Evolutionary conservation across 2,113 vertebrate genomes (phyloP).

Genomic region (Hassar affinis): DNA sequence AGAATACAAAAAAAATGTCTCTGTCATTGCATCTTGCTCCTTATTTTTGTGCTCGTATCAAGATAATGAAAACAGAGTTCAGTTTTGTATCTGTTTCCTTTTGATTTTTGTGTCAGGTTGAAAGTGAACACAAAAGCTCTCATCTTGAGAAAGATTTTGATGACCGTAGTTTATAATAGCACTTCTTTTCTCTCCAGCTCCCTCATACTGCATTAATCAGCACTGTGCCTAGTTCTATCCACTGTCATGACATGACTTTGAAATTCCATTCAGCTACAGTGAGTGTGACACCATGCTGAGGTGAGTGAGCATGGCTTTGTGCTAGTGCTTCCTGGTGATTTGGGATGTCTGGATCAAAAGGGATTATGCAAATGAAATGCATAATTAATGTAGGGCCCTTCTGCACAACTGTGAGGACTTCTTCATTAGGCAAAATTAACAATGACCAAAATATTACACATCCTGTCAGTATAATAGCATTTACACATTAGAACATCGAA

Average conservation of each 20-base stretch:
- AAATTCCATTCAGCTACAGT: conserved; percentile 21
- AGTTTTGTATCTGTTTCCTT: not conserved
- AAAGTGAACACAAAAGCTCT: not conserved
- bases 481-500: not conserved
- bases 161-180: not conserved
- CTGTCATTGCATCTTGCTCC: too few relatives aligned
- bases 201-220: conserved; percentile 14
- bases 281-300: conserved; percentile 31
- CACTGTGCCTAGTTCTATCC: not conserved
- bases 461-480: not conserved
- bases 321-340: conserved; percentile 10
- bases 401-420: conserved; percentile 25
- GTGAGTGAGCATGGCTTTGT: conserved; percentile 21
- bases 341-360: conserved; percentile 39
- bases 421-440: conserved; percentile 9
- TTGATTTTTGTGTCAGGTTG: not conserved
- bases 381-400: conserved; percentile 39
- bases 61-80: not conserved
- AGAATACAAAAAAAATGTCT: not conserved
- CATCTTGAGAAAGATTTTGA: not conserved
- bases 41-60: not conserved
- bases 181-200: not conserved
- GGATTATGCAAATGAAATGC: conserved; percentile 47
- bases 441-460: conserved; percentile 8
- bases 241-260: conserved; percentile 31